Conservation (phyloP, 2,113 vertebrate species). For the Propithecus coquereli region DNA sequence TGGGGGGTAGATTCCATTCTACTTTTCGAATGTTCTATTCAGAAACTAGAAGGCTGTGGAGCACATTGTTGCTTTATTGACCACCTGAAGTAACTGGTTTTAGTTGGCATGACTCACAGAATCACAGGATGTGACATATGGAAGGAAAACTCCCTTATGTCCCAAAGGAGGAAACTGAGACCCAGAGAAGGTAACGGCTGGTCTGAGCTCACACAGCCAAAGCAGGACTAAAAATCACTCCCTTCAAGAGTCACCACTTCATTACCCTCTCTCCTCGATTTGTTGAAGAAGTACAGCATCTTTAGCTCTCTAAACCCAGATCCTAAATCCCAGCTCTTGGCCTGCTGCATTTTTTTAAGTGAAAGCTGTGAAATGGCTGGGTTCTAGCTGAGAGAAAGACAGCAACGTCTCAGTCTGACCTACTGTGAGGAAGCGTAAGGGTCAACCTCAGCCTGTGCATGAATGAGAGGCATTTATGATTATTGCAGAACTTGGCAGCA, state of each 20-base stretch:
- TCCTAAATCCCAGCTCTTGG: background rate
- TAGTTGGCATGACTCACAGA: background rate
- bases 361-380: background rate
- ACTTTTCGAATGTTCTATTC: background rate
- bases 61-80: background rate
- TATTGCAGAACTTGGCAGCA: constrained; percentile 11
- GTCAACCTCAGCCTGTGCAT: background rate
- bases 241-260: background rate
- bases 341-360: background rate
- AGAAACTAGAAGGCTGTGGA: background rate
- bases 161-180: background rate
- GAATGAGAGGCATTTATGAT: constrained; percentile 32
- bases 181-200: background rate
- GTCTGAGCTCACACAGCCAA: background rate
- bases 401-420: background rate
- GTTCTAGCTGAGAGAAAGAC: background rate
- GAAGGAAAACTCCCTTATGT: background rate
- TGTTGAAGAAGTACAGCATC: background rate
- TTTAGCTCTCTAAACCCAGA: background rate
- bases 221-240: background rate
- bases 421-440: background rate
- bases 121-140: background rate
- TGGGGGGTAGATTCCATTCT: background rate
- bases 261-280: background rate
- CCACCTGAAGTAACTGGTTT: background rate